A percentile compares a stretch with the other conserved stretches of the same genome.
phyloP scores from a whole-genome alignment of 2,113 vertebrate genomes.

The Bubo bubo region DNA sequence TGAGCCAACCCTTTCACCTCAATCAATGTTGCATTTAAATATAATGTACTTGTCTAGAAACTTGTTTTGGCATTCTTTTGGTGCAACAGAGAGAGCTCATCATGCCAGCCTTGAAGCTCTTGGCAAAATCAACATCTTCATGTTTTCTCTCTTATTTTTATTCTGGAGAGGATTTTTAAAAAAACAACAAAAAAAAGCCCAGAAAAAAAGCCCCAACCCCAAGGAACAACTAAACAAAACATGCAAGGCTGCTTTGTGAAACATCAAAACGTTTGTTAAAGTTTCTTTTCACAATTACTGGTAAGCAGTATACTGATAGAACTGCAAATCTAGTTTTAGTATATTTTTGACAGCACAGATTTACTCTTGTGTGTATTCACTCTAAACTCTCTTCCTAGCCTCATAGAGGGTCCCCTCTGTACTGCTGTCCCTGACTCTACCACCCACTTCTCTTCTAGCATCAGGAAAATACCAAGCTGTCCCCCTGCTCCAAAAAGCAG shows the following conservation, averaged over 20 bases:
- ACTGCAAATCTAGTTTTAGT: background rate
- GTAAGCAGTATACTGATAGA: background rate
- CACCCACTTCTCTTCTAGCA: background rate
- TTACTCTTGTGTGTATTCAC: background rate
- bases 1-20: background rate
- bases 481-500: background rate
- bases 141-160: background rate
- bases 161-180: background rate
- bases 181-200: background rate
- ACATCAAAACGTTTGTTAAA: background rate
- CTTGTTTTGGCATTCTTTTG: background rate
- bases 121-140: background rate
- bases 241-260: background rate
- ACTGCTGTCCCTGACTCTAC: background rate
- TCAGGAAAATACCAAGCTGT: background rate
- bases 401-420: accelerated
- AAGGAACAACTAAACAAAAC: background rate
- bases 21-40: background rate
- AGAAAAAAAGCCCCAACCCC: no score
- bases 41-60: background rate
- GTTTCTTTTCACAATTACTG: background rate
- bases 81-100: background rate
- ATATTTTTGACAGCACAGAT: background rate
- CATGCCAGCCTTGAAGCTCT: background rate
- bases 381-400: background rate